These are phyloP conservation scores for Desmodus rotundus DNA, from an alignment of 2,113 vertebrate species.

Conservation along the genomic window DNA sequence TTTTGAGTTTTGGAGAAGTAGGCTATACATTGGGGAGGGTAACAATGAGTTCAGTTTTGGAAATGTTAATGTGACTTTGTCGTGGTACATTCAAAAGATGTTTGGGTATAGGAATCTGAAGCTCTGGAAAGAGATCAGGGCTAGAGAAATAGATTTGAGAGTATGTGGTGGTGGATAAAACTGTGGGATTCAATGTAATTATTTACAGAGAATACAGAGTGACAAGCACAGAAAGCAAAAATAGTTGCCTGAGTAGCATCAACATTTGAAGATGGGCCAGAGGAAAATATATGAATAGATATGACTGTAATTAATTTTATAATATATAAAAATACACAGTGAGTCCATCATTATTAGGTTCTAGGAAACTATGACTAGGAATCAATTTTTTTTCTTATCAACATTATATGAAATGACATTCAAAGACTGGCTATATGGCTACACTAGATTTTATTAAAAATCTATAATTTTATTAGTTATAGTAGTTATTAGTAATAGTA, in stretches of 20 bases:
- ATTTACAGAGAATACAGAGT: neutral
- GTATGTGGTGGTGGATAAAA: neutral
- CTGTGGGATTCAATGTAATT: neutral
- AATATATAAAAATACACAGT: neutral
- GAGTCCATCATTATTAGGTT: neutral
- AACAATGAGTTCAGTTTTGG: neutral
- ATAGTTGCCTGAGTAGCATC: neutral
- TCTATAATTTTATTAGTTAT: neutral
- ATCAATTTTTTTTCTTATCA: neutral
- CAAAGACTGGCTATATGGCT: neutral
- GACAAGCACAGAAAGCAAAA: neutral
- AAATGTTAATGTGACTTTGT: neutral
- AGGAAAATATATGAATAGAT: neutral
- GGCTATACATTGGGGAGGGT: neutral
- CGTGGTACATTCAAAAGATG: neutral
- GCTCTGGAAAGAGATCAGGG: neutral
- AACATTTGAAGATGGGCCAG: neutral
- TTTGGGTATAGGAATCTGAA: neutral
- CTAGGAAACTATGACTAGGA: neutral
- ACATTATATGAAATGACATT: neutral
- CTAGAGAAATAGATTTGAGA: neutral
- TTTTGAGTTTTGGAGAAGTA: neutral
- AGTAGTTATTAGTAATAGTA: neutral
- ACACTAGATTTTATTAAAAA: neutral
- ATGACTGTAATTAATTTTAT: neutral